These are phyloP conservation scores for Carollia perspicillata DNA, from an alignment of 2,113 vertebrate genomes.

Conservation along the genomic window DNA sequence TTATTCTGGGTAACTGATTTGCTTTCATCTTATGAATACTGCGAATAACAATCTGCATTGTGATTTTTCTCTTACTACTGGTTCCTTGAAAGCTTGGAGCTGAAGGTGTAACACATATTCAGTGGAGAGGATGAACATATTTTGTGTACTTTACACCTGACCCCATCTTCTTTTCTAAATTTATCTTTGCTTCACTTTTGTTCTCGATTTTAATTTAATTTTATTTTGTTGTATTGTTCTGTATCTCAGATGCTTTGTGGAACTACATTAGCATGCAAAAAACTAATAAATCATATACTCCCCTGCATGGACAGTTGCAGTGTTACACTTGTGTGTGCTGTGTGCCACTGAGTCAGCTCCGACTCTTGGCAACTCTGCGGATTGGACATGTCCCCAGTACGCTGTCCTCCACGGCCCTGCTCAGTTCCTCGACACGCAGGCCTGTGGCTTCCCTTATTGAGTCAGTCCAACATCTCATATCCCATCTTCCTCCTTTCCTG, in stretches of 20 bases:
- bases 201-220: conserved; percentile 33
- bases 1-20: conserved; percentile 16
- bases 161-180: conserved; percentile 22
- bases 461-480: too few species aligned
- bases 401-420: background rate
- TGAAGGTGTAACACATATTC: background rate
- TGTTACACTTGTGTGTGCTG: background rate
- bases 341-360: background rate
- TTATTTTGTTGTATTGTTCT: conserved; percentile 14
- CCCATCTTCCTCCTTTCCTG: background rate
- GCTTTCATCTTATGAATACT: conserved; percentile 31
- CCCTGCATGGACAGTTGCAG: background rate
- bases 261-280: conserved; percentile 46
- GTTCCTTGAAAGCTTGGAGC: background rate
- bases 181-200: conserved; percentile 19
- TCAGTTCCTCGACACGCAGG: background rate
- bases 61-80: background rate
- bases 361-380: background rate
- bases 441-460: background rate
- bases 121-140: background rate
- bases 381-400: too few species aligned
- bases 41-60: conserved; percentile 13
- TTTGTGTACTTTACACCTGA: background rate
- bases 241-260: background rate
- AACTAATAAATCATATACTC: conserved; percentile 7